Evolutionary conservation across 2,113 vertebrate species (phyloP).

Genomic region (Casuarius casuarius): DNA sequence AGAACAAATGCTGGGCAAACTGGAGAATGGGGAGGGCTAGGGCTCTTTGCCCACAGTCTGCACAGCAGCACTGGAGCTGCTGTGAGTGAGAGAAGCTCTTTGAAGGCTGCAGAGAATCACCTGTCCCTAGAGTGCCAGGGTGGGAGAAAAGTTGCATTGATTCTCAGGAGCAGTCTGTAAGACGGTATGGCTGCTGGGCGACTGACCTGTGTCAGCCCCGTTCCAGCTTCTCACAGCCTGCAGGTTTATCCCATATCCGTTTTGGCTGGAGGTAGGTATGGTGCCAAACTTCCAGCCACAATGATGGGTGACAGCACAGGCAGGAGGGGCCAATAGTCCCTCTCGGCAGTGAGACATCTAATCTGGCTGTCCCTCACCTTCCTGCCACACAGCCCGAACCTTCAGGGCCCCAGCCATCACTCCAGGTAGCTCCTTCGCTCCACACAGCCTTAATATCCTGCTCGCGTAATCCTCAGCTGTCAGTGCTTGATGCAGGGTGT

Average conservation of each 20-base stretch:
- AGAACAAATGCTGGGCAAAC: not conserved
- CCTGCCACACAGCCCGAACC: not conserved
- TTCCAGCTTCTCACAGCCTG: not conserved
- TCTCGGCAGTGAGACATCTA: not conserved
- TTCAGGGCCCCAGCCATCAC: not conserved
- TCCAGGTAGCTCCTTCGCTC: rapidly evolving
- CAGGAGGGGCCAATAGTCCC: too few species aligned
- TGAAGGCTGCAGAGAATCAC: not conserved
- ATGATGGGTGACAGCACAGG: not conserved
- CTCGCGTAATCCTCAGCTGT: not conserved
- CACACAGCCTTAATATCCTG: not conserved
- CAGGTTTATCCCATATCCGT: not conserved
- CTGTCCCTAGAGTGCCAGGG: rapidly evolving
- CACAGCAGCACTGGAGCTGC: not conserved
- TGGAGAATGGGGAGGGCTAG: not conserved
- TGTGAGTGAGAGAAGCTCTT: not conserved
- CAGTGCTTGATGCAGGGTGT: not conserved
- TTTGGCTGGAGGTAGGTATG: not conserved
- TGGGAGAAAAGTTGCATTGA: not conserved
- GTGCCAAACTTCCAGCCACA: not conserved
- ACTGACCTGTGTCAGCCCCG: not conserved
- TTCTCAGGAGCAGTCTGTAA: not conserved
- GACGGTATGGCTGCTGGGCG: not conserved
- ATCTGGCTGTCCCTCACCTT: not conserved
- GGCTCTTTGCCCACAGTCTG: not conserved